These are phyloP conservation scores for Apogon hyalosoma DNA, from an alignment of 2,797 vertebrate species.

Conservation along the genomic window DNA sequence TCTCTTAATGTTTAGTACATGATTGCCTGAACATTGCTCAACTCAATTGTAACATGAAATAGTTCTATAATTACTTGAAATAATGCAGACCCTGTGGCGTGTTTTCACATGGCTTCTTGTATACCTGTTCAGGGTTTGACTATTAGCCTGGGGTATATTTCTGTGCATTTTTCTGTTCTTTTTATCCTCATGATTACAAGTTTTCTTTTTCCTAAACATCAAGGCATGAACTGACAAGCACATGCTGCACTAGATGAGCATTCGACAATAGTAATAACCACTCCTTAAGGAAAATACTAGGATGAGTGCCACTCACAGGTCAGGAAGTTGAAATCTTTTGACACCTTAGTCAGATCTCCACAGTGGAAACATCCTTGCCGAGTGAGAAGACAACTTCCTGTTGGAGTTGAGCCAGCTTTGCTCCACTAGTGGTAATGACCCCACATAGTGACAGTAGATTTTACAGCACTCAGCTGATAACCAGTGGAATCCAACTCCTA, in stretches of 20 bases:
- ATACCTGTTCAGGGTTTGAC: slow-evolving; percentile 35
- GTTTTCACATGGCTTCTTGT: slow-evolving; percentile 75
- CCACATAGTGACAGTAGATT: slow-evolving; percentile 34
- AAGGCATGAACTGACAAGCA: slow-evolving; percentile 73
- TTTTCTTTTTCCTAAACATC: slow-evolving; percentile 61
- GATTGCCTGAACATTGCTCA: slow-evolving; percentile 25
- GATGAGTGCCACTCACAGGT: slow-evolving; percentile 23
- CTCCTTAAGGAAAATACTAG: slow-evolving; percentile 10
- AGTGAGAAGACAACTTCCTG: slow-evolving; percentile 14
- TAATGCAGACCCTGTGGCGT: slow-evolving; percentile 62
- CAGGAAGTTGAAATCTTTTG: slow-evolving; percentile 38
- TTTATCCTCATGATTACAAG: slow-evolving; percentile 56
- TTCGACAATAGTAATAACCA: slow-evolving; percentile 14
- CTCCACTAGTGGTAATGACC: slow-evolving; percentile 28
- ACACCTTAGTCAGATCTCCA: slow-evolving; percentile 22
- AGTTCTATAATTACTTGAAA: slow-evolving; percentile 65
- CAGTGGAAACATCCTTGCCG: slow-evolving; percentile 39
- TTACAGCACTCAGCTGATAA: slow-evolving; percentile 47
- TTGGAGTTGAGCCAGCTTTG: slow-evolving; percentile 33
- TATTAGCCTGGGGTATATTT: slow-evolving; percentile 65
- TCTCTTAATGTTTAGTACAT: slow-evolving; percentile 1
- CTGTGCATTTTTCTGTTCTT: slow-evolving; percentile 51
- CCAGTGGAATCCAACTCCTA: slow-evolving; percentile 42
- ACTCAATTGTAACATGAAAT: slow-evolving; percentile 37
- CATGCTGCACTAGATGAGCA: slow-evolving; percentile 11